Conservation (phyloP, 2,113 vertebrate genomes). For the Mus pahari region DNA sequence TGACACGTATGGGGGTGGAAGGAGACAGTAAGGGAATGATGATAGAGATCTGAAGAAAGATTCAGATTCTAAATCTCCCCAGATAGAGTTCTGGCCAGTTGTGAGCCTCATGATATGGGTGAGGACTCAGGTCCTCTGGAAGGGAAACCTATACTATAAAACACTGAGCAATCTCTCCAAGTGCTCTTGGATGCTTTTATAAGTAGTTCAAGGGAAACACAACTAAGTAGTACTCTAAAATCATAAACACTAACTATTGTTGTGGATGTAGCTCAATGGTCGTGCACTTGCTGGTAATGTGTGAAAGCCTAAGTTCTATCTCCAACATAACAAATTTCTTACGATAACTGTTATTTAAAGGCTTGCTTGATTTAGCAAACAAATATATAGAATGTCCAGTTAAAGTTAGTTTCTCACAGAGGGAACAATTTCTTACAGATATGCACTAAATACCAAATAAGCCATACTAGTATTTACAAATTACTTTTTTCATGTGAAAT, state of each 20-base stretch:
- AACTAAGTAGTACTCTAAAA: conserved; percentile 13
- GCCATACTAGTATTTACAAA: not conserved
- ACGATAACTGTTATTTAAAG: conserved; percentile 9
- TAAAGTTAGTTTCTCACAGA: conserved; percentile 45
- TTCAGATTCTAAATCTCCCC: not conserved
- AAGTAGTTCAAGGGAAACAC: not conserved
- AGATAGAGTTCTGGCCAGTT: not conserved
- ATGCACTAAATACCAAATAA: not conserved
- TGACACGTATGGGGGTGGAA: not conserved
- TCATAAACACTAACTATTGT: not conserved
- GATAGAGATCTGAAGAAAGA: not conserved
- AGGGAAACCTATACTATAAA: not conserved
- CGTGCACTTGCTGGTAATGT: not conserved
- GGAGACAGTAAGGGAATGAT: not conserved
- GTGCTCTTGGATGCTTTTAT: not conserved
- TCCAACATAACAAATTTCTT: not conserved
- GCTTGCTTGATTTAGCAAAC: not conserved
- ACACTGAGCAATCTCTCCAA: not conserved
- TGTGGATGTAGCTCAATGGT: not conserved
- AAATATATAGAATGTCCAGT: not conserved
- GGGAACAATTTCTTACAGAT: not conserved
- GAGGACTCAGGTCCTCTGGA: not conserved
- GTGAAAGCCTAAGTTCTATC: not conserved
- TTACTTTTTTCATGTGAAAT: conserved; percentile 31
- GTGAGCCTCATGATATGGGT: not conserved